These are phyloP conservation scores for Noctua janthina DNA, from an alignment of 2,888 invertebrate species.

Conservation along the genomic window DNA sequence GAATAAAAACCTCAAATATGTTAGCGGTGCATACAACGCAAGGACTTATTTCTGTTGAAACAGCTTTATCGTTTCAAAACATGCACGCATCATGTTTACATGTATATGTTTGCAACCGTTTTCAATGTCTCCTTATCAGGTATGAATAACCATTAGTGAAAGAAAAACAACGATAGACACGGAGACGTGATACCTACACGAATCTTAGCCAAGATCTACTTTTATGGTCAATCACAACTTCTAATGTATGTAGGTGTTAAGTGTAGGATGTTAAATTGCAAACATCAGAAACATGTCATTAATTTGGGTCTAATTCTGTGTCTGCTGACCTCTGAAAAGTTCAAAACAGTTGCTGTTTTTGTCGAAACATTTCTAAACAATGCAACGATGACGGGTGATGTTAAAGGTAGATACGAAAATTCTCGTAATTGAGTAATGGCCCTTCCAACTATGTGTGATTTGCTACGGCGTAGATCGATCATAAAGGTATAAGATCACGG, in stretches of 20 bases:
- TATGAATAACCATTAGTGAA: slow-evolving; percentile 18
- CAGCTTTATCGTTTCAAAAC: slow-evolving; percentile 27
- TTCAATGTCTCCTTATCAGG: slow-evolving; percentile 31
- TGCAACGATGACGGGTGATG: not conserved
- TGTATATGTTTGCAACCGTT: slow-evolving; percentile 16
- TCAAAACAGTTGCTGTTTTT: slow-evolving; percentile 11
- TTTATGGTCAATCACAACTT: slow-evolving; percentile 48
- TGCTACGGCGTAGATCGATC: slow-evolving; percentile 4
- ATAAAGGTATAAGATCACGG: not conserved
- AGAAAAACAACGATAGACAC: slow-evolving; percentile 19
- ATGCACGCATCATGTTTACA: slow-evolving; percentile 13
- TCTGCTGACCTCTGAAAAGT: slow-evolving; percentile 15
- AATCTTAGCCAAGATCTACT: slow-evolving; percentile 35
- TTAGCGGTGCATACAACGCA: slow-evolving; percentile 14
- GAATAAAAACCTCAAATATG: slow-evolving; percentile 16
- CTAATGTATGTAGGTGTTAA: slow-evolving; percentile 50
- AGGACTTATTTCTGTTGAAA: slow-evolving; percentile 20
- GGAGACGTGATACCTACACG: slow-evolving; percentile 25
- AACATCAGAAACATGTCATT: slow-evolving; percentile 18
- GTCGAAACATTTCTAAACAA: not conserved
- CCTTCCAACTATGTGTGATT: slow-evolving; percentile 8
- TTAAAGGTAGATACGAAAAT: not conserved
- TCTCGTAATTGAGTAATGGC: not conserved
- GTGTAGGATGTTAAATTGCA: slow-evolving; percentile 57
- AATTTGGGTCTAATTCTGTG: not conserved